phyloP scores from a whole-genome alignment of 2,113 vertebrate genomes.

The Lichenostomus cassidix region DNA sequence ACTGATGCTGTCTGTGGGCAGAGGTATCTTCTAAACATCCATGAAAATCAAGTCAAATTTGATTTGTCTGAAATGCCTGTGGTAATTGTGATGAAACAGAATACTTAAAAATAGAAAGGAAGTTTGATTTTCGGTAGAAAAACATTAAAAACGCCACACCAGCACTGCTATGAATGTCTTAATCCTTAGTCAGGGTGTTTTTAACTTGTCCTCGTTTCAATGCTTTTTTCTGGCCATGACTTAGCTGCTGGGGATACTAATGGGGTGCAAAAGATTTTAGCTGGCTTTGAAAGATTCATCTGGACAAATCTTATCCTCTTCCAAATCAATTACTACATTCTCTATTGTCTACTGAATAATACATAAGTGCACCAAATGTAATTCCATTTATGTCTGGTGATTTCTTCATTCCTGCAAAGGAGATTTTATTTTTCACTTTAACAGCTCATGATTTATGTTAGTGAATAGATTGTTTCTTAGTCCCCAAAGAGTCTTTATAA shows the following conservation, averaged over 20 bases:
- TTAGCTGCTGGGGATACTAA: neutral
- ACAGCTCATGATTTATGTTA: constrained; percentile 17
- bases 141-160: neutral
- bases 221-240: neutral
- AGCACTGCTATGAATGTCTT: neutral
- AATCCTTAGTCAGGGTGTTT: neutral
- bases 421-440: constrained; percentile 24
- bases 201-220: neutral
- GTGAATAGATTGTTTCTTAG: constrained; percentile 11
- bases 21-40: neutral
- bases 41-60: neutral
- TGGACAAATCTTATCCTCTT: constrained; percentile 13
- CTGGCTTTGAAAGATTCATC: neutral
- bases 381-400: constrained; percentile 3
- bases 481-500: neutral
- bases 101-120: neutral
- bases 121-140: neutral
- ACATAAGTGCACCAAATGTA: neutral
- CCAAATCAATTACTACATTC: constrained; percentile 15
- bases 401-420: constrained; percentile 3
- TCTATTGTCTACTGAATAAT: constrained; percentile 22
- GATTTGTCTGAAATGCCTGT: neutral
- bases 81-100: neutral
- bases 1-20: neutral
- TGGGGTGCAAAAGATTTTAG: neutral